Evolutionary conservation across 1,140 invertebrate species (phyloP).

Genomic region (Atta colombica): DNA sequence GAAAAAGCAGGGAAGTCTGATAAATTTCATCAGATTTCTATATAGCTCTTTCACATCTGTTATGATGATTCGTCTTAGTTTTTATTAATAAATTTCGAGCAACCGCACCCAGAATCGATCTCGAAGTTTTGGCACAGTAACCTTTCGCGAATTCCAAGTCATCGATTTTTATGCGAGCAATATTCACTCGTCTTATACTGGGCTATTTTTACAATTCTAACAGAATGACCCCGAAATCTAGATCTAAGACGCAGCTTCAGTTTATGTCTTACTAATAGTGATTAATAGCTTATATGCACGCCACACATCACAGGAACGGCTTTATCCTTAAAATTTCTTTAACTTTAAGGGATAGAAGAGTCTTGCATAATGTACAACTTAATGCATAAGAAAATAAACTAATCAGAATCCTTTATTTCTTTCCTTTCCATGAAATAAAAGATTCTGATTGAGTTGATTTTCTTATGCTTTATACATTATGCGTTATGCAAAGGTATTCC

Average conservation of each 20-base stretch:
- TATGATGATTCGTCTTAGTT: background rate
- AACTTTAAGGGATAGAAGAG: background rate
- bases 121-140: slow-evolving; percentile 45
- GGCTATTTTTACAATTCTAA: slow-evolving; percentile 37
- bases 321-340: slow-evolving; percentile 12
- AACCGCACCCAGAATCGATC: slow-evolving; percentile 16
- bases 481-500: too few species aligned
- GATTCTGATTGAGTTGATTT: too few species aligned
- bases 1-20: background rate
- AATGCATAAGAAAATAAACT: too few species aligned
- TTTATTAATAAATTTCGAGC: slow-evolving; percentile 34
- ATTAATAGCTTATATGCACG: slow-evolving; percentile 59
- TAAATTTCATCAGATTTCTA: background rate
- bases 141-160: slow-evolving; percentile 28
- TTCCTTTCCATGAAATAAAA: too few species aligned
- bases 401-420: too few species aligned
- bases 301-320: slow-evolving; percentile 6
- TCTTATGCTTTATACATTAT: too few species aligned
- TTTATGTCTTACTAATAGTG: slow-evolving; percentile 33
- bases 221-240: slow-evolving; percentile 49
- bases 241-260: slow-evolving; percentile 51
- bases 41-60: background rate
- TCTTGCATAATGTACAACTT: too few species aligned
- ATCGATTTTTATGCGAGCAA: slow-evolving; percentile 44
- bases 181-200: slow-evolving; percentile 17